These are phyloP conservation scores for Archivesica marissinica DNA, from an alignment of 1,140 invertebrate species.

Conservation along the genomic window DNA sequence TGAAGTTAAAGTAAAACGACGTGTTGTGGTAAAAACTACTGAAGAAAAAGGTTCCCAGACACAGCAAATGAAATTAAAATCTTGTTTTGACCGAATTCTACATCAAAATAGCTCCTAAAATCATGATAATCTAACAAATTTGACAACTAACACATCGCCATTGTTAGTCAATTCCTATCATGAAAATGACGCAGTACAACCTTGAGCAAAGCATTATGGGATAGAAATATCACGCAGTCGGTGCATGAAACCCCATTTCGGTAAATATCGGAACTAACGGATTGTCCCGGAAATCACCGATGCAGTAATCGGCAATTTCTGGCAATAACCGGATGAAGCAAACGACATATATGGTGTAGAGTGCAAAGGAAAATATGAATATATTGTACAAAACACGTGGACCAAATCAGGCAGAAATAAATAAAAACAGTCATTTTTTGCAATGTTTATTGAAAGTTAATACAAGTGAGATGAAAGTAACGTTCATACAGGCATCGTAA, in stretches of 20 bases:
- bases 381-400: too few relatives aligned
- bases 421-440: too few relatives aligned
- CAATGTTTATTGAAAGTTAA: too few relatives aligned
- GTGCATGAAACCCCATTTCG: neutral
- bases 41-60: neutral
- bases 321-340: neutral
- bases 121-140: neutral
- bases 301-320: neutral
- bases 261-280: neutral
- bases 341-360: neutral
- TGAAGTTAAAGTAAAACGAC: neutral
- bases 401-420: too few relatives aligned
- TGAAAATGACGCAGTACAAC: constrained; percentile 13
- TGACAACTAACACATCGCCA: constrained; percentile 55
- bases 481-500: too few relatives aligned
- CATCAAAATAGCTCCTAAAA: neutral
- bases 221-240: constrained; percentile 27
- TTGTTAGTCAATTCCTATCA: constrained; percentile 57
- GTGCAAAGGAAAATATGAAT: neutral
- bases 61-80: neutral
- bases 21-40: neutral
- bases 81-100: neutral
- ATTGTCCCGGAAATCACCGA: neutral
- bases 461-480: too few relatives aligned
- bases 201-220: constrained; percentile 31